Base-by-base conservation (phyloP, 1,140 invertebrate genomes). In the Trigoniulus corallinus region DNA sequence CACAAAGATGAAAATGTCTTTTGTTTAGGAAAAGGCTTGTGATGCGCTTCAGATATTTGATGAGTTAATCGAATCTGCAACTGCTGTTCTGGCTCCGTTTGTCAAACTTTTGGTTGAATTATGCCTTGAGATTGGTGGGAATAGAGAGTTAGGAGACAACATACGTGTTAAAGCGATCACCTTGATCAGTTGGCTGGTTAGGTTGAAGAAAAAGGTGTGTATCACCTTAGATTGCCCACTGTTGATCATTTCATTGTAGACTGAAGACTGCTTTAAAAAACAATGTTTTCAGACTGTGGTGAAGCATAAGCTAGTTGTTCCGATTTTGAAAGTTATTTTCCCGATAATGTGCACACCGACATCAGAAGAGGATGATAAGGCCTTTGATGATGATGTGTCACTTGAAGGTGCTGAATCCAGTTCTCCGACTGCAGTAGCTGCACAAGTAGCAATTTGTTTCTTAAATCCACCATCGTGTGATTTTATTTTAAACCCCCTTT, bases 1-100 rank as follows among this genome's bases (percentile, higher is more conserved):
- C n/a, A n/a, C n/a, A n/a, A n/a, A n/a, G n/a, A n/a, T n/a, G n/a
- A n/a, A n/a, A n/a, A n/a, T 34, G 7, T 34, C 7, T 34, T 34
- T 34, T 34, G 7, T 7, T 34, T 15, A 69, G 59, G 71, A 74
- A 2, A 71, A 71, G 64, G 72, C 80, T 56, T 65, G 72, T 54
- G 70, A 78, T 53, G 70, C 75, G 2, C 74, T 87, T 54, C 81
- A 84, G 59, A 65, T 87, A 13, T 70, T 85, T 50, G 80, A 86
- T 61, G 77, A 78, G 54, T 65, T 87, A 44, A 70, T 78, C 29
- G 81, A 86, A 56, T 75, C 71, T 61, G 76, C 77, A 52, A 69
- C 80, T 7, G 58, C 63, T 54, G 71, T 81, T 40, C 61, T 84
- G 53, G 67, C 74, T 1, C 77, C 77, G 18, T 75, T 81, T 59